A percentile compares a stretch with the other conserved stretches of the same genome.
Evolutionary conservation across 35 echinoderm and acorn worm species (phyloP).

Genomic region (Ophioderma brevispina): DNA sequence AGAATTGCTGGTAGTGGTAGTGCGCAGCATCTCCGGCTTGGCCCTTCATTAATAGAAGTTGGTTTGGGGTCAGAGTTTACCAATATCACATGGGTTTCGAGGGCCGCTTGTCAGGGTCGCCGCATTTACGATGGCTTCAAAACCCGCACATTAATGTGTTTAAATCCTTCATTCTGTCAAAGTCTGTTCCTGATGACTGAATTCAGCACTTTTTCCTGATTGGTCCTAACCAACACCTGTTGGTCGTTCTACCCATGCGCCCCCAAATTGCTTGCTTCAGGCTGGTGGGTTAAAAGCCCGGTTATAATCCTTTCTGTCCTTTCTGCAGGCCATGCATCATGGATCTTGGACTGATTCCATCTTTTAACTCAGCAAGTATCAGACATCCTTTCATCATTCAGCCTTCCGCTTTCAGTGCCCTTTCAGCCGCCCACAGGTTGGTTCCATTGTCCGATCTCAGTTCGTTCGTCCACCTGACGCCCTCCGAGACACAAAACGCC

Average conservation of each 20-base stretch:
- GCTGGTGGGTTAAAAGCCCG: constrained; percentile 69
- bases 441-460: constrained; percentile 54
- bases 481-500: no score
- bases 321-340: not conserved
- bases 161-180: constrained; percentile 51
- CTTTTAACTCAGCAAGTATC: no score
- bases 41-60: not conserved
- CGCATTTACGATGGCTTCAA: constrained; percentile 54
- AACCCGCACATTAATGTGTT: constrained; percentile 52
- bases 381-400: no score
- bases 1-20: not conserved
- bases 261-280: constrained; percentile 59
- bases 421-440: constrained; percentile 25
- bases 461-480: not conserved
- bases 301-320: constrained; percentile 19
- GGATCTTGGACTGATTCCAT: constrained; percentile 16
- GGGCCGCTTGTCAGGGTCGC: not conserved
- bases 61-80: not conserved
- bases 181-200: constrained; percentile 47
- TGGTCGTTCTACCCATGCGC: constrained; percentile 69
- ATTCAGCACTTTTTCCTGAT: constrained; percentile 23
- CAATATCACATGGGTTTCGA: not conserved
- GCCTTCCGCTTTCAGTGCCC: not conserved
- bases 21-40: no score
- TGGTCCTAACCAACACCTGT: no score